Percentiles rank a stretch among this genome's conserved stretches.
Conservation (phyloP, 2,113 vertebrate species). For the Amia ocellicauda region DNA sequence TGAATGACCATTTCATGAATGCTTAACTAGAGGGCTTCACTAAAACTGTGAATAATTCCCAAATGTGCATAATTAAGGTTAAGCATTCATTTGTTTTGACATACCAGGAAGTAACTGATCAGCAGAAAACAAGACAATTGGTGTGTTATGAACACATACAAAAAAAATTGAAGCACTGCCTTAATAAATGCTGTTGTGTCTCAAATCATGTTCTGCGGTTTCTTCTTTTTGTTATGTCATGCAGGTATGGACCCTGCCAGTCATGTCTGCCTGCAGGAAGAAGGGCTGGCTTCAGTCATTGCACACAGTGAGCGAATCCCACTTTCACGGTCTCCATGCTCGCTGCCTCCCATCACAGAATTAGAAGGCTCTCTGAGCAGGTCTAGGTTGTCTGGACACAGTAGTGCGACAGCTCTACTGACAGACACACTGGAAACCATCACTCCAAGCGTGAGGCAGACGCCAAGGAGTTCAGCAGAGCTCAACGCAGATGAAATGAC, state of each 20-base stretch:
- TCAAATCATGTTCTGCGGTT: too few species aligned
- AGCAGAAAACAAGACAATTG: too few species aligned
- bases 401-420: not conserved
- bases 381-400: not conserved
- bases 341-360: not conserved
- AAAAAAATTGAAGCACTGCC: too few species aligned
- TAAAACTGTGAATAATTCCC: too few species aligned
- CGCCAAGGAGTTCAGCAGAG: not conserved
- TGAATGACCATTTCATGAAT: too few species aligned
- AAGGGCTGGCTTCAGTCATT: not conserved
- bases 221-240: not conserved
- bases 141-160: too few species aligned
- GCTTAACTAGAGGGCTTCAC: too few species aligned
- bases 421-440: not conserved
- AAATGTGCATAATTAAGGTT: too few species aligned
- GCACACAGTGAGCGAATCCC: not conserved
- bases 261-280: not conserved
- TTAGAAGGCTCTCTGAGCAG: not conserved
- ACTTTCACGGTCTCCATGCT: not conserved
- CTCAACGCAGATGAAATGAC: not conserved
- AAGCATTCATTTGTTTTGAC: too few species aligned
- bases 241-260: not conserved
- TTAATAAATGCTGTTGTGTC: too few species aligned
- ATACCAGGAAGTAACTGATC: too few species aligned
- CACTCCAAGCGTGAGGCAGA: conserved; percentile 1